Percentiles rank a stretch among this genome's conserved stretches.
Conservation (phyloP, 1,140 invertebrate genomes). For the Procambarus clarkii region DNA sequence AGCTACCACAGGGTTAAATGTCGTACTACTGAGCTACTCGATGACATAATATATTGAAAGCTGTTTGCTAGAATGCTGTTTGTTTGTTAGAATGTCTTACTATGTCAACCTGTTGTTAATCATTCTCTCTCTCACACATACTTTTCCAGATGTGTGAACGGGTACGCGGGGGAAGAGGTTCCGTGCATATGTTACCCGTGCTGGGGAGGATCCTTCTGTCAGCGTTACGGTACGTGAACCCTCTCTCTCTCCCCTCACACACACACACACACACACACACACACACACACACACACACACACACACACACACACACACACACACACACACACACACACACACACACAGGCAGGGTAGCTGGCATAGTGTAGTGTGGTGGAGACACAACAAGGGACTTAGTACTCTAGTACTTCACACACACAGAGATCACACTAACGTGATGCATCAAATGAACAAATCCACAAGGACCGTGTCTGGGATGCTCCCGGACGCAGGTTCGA, state of each 20-base stretch:
- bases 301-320: background rate
- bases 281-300: background rate
- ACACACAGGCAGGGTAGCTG: background rate
- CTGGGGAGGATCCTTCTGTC: constrained; percentile 32
- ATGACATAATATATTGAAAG: background rate
- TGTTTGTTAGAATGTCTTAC: background rate
- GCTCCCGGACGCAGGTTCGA: too few species aligned
- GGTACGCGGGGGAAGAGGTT: background rate
- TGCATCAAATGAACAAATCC: too few species aligned
- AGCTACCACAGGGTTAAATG: background rate
- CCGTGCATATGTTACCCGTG: constrained; percentile 41
- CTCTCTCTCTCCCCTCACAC: background rate
- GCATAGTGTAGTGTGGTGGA: too few species aligned
- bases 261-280: background rate
- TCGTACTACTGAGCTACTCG: background rate
- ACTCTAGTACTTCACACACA: too few species aligned
- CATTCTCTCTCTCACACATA: background rate
- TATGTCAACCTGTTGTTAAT: background rate
- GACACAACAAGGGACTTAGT: too few species aligned
- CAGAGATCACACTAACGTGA: too few species aligned
- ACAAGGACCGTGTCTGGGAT: too few species aligned
- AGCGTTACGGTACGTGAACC: constrained; percentile 26
- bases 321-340: background rate
- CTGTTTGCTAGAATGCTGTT: background rate
- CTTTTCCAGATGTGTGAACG: constrained; percentile 29